Evolutionary conservation across 2,888 invertebrate species (phyloP).

Genomic region (Acronicta alni): DNA sequence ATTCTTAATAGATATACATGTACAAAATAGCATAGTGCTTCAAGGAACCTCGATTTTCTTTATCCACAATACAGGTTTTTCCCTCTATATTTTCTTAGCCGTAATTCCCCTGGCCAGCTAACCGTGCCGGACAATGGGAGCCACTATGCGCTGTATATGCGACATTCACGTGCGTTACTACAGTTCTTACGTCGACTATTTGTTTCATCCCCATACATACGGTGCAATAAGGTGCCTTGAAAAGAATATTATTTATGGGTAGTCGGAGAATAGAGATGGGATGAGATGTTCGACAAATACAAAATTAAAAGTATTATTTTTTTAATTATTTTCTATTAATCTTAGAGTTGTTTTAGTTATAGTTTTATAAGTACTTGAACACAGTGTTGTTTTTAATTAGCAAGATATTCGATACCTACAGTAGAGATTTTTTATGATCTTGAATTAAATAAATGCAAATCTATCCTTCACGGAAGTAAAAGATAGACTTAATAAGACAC

Average conservation of each 20-base stretch:
- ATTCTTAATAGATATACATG: not conserved
- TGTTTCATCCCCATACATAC: conserved; percentile 76
- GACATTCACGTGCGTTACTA: conserved; percentile 67
- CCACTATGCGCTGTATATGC: conserved; percentile 66
- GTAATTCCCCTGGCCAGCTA: conserved; percentile 75
- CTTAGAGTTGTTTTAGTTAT: not conserved
- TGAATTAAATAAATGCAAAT: no score
- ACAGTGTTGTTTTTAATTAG: no score
- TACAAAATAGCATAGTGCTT: conserved; percentile 9
- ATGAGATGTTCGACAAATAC: not conserved
- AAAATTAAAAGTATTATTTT: not conserved
- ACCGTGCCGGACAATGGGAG: conserved; percentile 79
- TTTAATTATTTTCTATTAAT: no score
- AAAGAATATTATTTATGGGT: conserved; percentile 88
- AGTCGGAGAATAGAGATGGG: conserved; percentile 49
- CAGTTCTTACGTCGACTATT: conserved; percentile 74
- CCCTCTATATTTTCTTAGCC: conserved; percentile 47
- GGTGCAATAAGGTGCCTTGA: conserved; percentile 81
- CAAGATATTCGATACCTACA: no score
- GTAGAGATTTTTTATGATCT: no score
- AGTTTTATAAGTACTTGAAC: no score
- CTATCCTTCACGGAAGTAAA: no score
- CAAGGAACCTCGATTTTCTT: conserved; percentile 52
- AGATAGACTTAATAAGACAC: no score
- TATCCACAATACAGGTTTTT: conserved; percentile 48